Evolutionary conservation across 2,113 vertebrate genomes (phyloP), one percentile per base, ranked within the genome.

Genomic region (Phodopus roborovskii): DNA sequence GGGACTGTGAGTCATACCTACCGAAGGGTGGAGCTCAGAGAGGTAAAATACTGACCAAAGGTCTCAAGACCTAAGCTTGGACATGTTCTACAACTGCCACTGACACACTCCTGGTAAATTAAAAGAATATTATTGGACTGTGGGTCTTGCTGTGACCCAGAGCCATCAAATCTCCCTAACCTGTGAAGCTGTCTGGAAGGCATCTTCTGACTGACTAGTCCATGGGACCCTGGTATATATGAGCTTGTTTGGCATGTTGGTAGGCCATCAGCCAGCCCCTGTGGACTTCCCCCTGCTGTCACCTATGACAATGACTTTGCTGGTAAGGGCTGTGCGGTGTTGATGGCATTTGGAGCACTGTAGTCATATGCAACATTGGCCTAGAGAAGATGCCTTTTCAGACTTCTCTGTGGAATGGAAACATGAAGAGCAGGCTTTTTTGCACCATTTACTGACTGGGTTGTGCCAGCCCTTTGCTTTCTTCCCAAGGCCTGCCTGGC

Each of bases 231-330:
- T 83, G 13, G 26, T n/a, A 36, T 33, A 8, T 12, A 68, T 11
- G 20, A 73, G 78, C 45, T 77, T 56, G 36, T 70, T 62, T 50
- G 22, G 83, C 3, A 0, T 15, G 11, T 56, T n/a, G 16, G 77
- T 7, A 12, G 45, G 22, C 20, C 1, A 0, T 4, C 20, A 64
- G 71, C 5, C 0, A n/a, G 42, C 22, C n/a, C 5, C n/a, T n/a
- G n/a, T n/a, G n/a, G n/a, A n/a, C n/a, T 89, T 42, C 12, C 5
- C 62, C 50, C 28, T 70, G 15, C 70, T 93, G 89, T 71, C 42
- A 93, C 39, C 71, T 75, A 33, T 42, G 53, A 70, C 20, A 70
- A 81, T 56, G 60, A 50, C 88, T 87, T 85, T 19, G 7, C 50
- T 50, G 24, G 26, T n/a, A 83, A 39, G 48, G 28, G 39, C 3